Evolutionary conservation across 2,797 vertebrate genomes (phyloP).

Genomic region (Odontamblyopus lacepedii): DNA sequence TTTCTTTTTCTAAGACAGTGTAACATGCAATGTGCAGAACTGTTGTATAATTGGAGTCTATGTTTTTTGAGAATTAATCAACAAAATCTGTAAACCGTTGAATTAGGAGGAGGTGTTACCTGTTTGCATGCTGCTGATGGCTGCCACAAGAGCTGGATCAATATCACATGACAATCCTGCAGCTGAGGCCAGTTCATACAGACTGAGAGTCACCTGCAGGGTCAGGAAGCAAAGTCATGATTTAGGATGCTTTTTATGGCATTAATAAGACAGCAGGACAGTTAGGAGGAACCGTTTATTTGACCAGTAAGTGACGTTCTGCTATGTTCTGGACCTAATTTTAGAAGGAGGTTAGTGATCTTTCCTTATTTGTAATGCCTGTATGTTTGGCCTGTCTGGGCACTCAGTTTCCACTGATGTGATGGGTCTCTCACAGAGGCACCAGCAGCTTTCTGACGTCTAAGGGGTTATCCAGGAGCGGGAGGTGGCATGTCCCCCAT

Average conservation of each 20-base stretch:
- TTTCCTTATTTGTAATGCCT: constrained; percentile 55
- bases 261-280: neutral
- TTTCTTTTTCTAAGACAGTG: neutral
- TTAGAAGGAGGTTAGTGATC: constrained; percentile 41
- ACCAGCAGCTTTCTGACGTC: constrained; percentile 67
- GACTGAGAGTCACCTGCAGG: constrained; percentile 82
- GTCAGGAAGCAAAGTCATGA: neutral
- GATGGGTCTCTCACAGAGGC: constrained; percentile 66
- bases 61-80: too few relatives aligned
- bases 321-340: neutral
- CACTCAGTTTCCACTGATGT: constrained; percentile 70
- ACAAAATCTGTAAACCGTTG: neutral
- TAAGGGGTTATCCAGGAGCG: constrained; percentile 72
- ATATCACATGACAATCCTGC: constrained; percentile 88
- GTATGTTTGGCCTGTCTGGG: constrained; percentile 53
- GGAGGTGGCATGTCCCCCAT: constrained; percentile 66
- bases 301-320: constrained; percentile 10
- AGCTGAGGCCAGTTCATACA: constrained; percentile 89
- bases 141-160: constrained; percentile 84
- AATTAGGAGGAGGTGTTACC: constrained; percentile 68
- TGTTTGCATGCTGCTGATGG: constrained; percentile 80
- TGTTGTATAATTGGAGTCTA: too few relatives aligned
- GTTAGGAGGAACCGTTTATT: neutral
- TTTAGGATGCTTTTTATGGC: neutral
- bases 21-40: neutral